phyloP scores from a whole-genome alignment of 2,888 invertebrate genomes.

The Erebia epiphron region DNA sequence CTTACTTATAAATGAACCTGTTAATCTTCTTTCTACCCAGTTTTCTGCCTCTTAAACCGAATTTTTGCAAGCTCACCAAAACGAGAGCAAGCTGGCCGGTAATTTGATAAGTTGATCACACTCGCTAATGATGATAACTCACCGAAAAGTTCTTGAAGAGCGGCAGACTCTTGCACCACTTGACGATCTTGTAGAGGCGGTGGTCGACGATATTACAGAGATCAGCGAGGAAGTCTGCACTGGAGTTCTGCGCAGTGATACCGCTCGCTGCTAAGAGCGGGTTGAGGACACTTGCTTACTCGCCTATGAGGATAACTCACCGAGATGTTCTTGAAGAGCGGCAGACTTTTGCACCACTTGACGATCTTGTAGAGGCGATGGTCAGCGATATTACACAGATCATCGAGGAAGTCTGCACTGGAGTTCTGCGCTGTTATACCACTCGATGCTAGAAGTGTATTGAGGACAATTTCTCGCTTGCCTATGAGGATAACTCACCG shows the following conservation, averaged over 20 bases:
- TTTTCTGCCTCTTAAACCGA: too few relatives aligned
- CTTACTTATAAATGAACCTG: too few relatives aligned
- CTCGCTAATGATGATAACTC: constrained; percentile 52
- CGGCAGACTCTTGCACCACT: constrained; percentile 99
- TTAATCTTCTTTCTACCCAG: too few relatives aligned
- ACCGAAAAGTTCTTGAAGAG: constrained; percentile 98
- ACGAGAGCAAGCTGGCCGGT: too few relatives aligned
- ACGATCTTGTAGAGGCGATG: constrained; percentile 98
- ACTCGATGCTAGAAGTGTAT: constrained; percentile 95
- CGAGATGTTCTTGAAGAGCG: constrained; percentile 97
- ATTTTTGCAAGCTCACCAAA: too few relatives aligned
- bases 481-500: constrained; percentile 81
- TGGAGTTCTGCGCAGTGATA: constrained; percentile 84
- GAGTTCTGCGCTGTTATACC: constrained; percentile 84
- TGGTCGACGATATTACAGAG: constrained; percentile 97
- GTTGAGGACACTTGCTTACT: constrained; percentile 45
- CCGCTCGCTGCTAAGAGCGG: constrained; percentile 75
- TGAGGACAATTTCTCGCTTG: constrained; percentile 88
- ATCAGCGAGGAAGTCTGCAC: constrained; percentile 93
- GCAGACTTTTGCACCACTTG: constrained; percentile 98
- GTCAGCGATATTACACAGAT: constrained; percentile 96
- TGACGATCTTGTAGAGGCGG: constrained; percentile 93
- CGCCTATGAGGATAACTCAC: constrained; percentile 75
- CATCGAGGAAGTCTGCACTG: constrained; percentile 93
- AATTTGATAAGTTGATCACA: too few relatives aligned